Percentiles rank a stretch among this genome's conserved stretches.
Conservation (phyloP, 1,140 invertebrate species). For the Lepidurus packardi region DNA sequence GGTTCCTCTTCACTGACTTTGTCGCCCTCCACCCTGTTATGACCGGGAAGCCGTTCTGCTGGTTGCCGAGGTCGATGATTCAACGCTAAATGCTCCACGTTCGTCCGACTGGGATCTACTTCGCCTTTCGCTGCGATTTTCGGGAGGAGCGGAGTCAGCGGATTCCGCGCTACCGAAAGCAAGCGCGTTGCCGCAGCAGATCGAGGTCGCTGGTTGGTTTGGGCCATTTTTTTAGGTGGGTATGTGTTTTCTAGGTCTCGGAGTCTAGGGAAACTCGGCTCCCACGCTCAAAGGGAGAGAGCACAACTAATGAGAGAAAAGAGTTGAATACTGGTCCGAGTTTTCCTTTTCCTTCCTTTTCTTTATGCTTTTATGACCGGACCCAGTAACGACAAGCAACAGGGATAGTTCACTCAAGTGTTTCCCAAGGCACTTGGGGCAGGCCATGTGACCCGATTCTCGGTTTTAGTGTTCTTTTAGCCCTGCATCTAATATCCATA, state of each 20-base stretch:
- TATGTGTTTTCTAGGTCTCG: not conserved
- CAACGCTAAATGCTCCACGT: not conserved
- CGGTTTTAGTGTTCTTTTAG: not conserved
- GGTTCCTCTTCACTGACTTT: constrained; percentile 3
- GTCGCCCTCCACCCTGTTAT: not conserved
- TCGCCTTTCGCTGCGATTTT: not conserved
- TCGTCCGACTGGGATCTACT: not conserved
- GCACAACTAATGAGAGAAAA: not conserved
- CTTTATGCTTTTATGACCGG: not conserved
- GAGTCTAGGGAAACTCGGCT: too few relatives aligned
- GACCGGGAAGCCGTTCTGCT: constrained; percentile 3
- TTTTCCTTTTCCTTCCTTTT: not conserved
- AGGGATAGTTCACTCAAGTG: not conserved
- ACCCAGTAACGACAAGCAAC: not conserved
- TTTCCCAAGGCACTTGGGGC: not conserved
- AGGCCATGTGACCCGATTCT: not conserved
- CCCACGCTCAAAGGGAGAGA: too few relatives aligned
- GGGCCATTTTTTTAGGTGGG: not conserved
- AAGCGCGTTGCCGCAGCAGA: not conserved
- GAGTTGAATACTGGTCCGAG: not conserved
- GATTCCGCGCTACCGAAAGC: not conserved
- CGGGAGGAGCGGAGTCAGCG: not conserved
- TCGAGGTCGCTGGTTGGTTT: not conserved
- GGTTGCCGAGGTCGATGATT: not conserved
- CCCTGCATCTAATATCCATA: not conserved